Evolutionary conservation across 2,797 vertebrate species (phyloP).

Genomic region (Buphagus erythrorhynchus): DNA sequence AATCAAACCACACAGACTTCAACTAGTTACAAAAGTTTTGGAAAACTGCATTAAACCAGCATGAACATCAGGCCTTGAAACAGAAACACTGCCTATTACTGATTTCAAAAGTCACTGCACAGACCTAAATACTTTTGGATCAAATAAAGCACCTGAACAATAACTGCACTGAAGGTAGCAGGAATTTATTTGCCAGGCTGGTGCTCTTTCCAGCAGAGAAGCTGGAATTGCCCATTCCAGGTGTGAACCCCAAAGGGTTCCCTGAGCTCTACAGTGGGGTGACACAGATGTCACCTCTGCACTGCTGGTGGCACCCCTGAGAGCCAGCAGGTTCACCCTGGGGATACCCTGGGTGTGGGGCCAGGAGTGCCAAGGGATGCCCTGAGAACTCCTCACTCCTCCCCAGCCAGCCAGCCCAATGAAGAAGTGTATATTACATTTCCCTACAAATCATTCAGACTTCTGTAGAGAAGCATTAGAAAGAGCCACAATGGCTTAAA

Average conservation of each 20-base stretch:
- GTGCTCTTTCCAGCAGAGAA: not conserved
- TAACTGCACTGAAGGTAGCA: not conserved
- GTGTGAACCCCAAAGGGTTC: not conserved
- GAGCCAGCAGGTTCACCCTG: not conserved
- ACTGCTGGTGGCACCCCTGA: not conserved
- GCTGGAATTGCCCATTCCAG: not conserved
- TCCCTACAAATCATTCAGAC: not conserved
- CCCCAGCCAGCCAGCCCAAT: not conserved
- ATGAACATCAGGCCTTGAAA: not conserved
- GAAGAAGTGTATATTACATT: not conserved
- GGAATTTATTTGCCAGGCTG: not conserved
- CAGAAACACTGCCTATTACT: not conserved
- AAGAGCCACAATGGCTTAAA: not conserved
- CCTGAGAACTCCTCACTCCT: not conserved
- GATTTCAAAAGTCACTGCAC: not conserved
- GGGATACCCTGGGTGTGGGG: not conserved
- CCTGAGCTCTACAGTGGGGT: rapidly evolving
- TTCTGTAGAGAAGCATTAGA: not conserved
- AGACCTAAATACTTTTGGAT: not conserved
- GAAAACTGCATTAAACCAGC: not conserved
- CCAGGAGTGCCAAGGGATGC: rapidly evolving
- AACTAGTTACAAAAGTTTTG: not conserved
- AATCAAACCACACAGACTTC: not conserved
- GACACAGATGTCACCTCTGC: rapidly evolving
- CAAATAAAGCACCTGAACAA: not conserved